phyloP scores from a whole-genome alignment of 2,797 vertebrate genomes.

The Parauchenoglanis ngamensis region DNA sequence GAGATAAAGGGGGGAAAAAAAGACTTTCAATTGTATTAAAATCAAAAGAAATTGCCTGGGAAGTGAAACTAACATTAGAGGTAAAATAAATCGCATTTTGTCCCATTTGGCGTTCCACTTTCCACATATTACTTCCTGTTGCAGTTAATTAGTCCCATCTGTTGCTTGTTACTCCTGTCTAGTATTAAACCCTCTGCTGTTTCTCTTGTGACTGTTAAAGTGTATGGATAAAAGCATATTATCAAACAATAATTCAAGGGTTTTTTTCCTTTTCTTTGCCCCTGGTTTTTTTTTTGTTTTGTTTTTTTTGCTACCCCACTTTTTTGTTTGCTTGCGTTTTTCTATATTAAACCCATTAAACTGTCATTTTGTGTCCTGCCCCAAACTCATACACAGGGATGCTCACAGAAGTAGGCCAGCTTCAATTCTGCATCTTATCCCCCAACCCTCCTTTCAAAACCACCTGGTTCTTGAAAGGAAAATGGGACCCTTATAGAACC shows the following conservation, averaged over 20 bases:
- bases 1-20: not conserved
- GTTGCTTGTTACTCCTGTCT: not conserved
- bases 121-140: constrained; percentile 15
- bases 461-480: constrained; percentile 52
- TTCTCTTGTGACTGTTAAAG: not conserved
- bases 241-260: not conserved
- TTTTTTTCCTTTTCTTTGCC: not conserved
- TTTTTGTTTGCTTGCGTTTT: not conserved
- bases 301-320: not conserved
- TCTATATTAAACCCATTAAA: not conserved
- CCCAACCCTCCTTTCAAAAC: constrained; percentile 20
- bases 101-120: not conserved
- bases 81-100: not conserved
- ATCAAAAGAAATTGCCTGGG: not conserved
- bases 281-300: not conserved
- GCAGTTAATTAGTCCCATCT: not conserved
- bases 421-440: constrained; percentile 64
- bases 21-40: not conserved
- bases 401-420: constrained; percentile 62
- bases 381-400: constrained; percentile 38
- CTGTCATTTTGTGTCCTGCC: not conserved
- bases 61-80: not conserved
- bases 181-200: not conserved
- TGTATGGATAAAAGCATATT: not conserved
- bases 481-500: constrained; percentile 55